phyloP scores from a whole-genome alignment of 2,113 vertebrate genomes.

The Galemys pyrenaicus region DNA sequence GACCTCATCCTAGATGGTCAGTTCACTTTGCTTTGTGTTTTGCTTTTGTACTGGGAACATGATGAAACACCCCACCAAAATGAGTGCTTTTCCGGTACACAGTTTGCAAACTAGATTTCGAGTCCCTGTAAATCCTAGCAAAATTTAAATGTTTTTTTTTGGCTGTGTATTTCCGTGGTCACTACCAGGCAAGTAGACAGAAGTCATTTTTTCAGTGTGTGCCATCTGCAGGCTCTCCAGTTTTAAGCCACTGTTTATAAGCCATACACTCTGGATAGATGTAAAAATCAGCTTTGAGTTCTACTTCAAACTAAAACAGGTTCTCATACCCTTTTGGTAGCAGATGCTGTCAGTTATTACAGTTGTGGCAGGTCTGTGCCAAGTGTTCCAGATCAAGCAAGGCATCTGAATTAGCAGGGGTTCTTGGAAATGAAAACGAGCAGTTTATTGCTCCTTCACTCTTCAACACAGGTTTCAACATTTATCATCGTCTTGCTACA shows the following conservation, averaged over 20 bases:
- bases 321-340: not conserved
- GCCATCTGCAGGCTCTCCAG: not conserved
- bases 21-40: not conserved
- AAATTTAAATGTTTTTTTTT: slow-evolving; percentile 56
- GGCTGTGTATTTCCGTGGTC: not conserved
- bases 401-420: not conserved
- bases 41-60: not conserved
- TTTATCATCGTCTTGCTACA: not conserved
- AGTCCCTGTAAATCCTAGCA: slow-evolving; percentile 25
- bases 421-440: not conserved
- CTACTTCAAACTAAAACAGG: slow-evolving; percentile 37
- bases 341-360: not conserved
- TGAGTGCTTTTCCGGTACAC: not conserved
- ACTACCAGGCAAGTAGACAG: slow-evolving; percentile 25
- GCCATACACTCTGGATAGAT: slow-evolving; percentile 3
- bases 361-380: not conserved
- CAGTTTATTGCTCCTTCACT: not conserved
- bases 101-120: slow-evolving; percentile 32
- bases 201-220: slow-evolving; percentile 61
- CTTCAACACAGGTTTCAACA: not conserved
- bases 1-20: not conserved
- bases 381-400: not conserved
- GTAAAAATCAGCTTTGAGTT: slow-evolving; percentile 48
- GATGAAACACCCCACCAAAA: not conserved
- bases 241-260: slow-evolving; percentile 66